Percentiles rank a stretch among this genome's conserved stretches.
These are phyloP conservation scores for Temnothorax nylanderi DNA, from an alignment of 1,140 invertebrate species.

Conservation along the genomic window DNA sequence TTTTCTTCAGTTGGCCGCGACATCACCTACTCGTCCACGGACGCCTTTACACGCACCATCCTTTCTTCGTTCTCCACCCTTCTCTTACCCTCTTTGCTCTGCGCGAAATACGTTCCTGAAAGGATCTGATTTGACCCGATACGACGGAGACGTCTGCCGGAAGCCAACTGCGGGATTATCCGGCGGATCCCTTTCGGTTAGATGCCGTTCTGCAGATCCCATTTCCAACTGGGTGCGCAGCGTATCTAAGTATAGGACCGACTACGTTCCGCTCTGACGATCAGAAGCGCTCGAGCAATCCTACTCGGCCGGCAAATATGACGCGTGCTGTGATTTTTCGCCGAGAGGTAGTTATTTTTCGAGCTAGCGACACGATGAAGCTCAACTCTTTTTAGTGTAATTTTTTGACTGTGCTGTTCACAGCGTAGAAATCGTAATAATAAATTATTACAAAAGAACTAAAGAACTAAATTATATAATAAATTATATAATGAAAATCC, in stretches of 20 bases:
- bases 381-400: not conserved
- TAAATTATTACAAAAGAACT: not conserved
- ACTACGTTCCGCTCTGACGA: conserved; percentile 72
- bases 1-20: not conserved
- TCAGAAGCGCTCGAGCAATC: conserved; percentile 61
- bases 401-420: not conserved
- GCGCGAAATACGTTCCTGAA: conserved; percentile 21
- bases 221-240: conserved; percentile 70
- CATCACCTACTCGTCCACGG: conserved; percentile 8
- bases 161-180: conserved; percentile 73
- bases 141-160: conserved; percentile 38
- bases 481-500: not conserved
- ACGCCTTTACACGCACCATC: not conserved
- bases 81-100: not conserved
- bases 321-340: conserved; percentile 24
- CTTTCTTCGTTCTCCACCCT: not conserved
- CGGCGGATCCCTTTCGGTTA: conserved; percentile 66
- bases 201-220: conserved; percentile 66
- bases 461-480: not conserved
- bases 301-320: conserved; percentile 43
- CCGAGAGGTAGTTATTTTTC: not conserved
- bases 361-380: not conserved
- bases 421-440: not conserved
- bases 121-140: conserved; percentile 63
- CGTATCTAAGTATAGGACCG: conserved; percentile 65